These are phyloP conservation scores for Telmatherina bonti DNA, from an alignment of 2,797 vertebrate genomes.

Conservation along the genomic window DNA sequence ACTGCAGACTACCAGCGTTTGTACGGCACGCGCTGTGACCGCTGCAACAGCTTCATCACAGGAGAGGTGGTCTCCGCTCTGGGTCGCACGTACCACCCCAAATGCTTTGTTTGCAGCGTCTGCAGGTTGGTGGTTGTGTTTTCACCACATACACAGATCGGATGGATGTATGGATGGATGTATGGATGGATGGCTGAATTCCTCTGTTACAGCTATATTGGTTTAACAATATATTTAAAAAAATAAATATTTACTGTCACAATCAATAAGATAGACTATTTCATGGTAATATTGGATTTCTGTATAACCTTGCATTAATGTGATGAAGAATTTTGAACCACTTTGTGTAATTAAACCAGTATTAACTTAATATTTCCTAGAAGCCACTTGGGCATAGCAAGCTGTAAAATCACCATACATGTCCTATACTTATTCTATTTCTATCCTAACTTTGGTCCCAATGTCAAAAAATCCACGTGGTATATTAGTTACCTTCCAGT, in stretches of 20 bases:
- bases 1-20: conserved; percentile 97
- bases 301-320: not conserved
- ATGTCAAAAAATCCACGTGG: not conserved
- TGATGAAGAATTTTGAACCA: not conserved
- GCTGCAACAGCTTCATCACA: conserved; percentile 95
- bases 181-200: too few species aligned
- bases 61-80: conserved; percentile 98
- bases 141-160: conserved; percentile 9
- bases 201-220: not conserved
- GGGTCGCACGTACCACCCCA: conserved; percentile 97
- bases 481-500: not conserved
- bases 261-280: not conserved
- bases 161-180: too few species aligned
- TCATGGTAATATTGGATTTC: not conserved
- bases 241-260: not conserved
- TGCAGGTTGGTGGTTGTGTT: conserved; percentile 87
- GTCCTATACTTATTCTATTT: not conserved
- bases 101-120: conserved; percentile 96
- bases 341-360: not conserved
- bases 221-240: too few species aligned
- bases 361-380: not conserved
- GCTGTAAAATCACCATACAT: not conserved
- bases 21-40: conserved; percentile 97
- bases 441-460: not conserved
- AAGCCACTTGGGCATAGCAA: not conserved